Evolutionary conservation across 2,888 invertebrate species (phyloP).

Genomic region (Caenorhabditis auriculariae): DNA sequence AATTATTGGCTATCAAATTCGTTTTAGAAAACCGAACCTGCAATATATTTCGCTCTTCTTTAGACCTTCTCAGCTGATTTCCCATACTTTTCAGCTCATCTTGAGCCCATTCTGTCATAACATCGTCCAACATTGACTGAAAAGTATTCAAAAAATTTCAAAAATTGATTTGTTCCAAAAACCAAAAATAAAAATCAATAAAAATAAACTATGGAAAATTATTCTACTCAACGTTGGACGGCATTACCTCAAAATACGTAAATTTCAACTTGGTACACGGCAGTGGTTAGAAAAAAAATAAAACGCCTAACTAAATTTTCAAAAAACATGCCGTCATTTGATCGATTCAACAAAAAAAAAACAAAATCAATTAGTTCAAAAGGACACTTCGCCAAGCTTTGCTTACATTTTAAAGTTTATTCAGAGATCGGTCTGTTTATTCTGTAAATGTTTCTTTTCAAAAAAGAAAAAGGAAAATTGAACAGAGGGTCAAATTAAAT

Average conservation of each 20-base stretch:
- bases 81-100: constrained; percentile 41
- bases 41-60: constrained; percentile 38
- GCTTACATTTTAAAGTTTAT: no score
- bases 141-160: constrained; percentile 16
- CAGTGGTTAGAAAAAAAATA: constrained; percentile 26
- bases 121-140: constrained; percentile 44
- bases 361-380: no score
- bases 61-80: constrained; percentile 36
- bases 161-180: constrained; percentile 7
- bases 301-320: no score
- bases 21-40: constrained; percentile 18
- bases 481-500: no score
- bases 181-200: neutral
- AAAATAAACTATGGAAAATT: neutral
- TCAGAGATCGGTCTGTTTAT: no score
- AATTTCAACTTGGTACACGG: constrained; percentile 5
- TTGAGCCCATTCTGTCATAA: constrained; percentile 47
- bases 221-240: no score
- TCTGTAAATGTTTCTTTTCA: no score
- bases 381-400: no score
- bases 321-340: no score
- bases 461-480: no score
- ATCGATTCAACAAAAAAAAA: no score
- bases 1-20: neutral
- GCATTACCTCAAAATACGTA: no score